These are phyloP conservation scores for Xanthia icteritia DNA, from an alignment of 2,888 invertebrate species.

Conservation along the genomic window DNA sequence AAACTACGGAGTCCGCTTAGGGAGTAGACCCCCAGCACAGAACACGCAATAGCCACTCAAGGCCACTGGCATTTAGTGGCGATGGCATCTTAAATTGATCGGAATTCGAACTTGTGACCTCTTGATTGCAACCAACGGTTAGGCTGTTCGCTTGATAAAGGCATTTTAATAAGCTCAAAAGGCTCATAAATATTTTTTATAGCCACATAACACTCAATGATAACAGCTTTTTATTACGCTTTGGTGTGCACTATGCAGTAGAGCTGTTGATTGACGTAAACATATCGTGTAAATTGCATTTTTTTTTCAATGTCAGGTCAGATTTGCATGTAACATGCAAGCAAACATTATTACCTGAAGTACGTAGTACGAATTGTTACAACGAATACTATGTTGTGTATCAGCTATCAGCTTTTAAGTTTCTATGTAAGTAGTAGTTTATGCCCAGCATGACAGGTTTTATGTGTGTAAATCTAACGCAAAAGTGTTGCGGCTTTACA, in stretches of 20 bases:
- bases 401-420: slow-evolving; percentile 1
- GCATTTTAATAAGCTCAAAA: neutral
- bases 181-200: neutral
- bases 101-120: neutral
- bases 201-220: neutral
- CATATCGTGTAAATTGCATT: slow-evolving; percentile 32
- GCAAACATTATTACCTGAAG: slow-evolving; percentile 27
- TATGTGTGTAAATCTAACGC: slow-evolving; percentile 20
- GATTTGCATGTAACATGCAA: slow-evolving; percentile 35
- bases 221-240: slow-evolving; percentile 20
- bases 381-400: slow-evolving; percentile 25
- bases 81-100: neutral
- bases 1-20: too few relatives aligned
- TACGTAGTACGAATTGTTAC: slow-evolving; percentile 43
- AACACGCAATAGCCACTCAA: too few relatives aligned
- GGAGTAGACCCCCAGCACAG: too few relatives aligned
- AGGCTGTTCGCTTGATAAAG: neutral
- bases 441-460: slow-evolving; percentile 9
- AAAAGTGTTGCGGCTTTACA: slow-evolving; percentile 25
- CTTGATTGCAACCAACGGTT: neutral
- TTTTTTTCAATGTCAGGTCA: slow-evolving; percentile 10
- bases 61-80: too few relatives aligned
- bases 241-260: slow-evolving; percentile 4
- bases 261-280: slow-evolving; percentile 3
- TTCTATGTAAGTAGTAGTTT: slow-evolving; percentile 7